These are phyloP conservation scores for Scaptomyza reducta DNA, from an alignment of 2,888 invertebrate genomes.

Conservation along the genomic window DNA sequence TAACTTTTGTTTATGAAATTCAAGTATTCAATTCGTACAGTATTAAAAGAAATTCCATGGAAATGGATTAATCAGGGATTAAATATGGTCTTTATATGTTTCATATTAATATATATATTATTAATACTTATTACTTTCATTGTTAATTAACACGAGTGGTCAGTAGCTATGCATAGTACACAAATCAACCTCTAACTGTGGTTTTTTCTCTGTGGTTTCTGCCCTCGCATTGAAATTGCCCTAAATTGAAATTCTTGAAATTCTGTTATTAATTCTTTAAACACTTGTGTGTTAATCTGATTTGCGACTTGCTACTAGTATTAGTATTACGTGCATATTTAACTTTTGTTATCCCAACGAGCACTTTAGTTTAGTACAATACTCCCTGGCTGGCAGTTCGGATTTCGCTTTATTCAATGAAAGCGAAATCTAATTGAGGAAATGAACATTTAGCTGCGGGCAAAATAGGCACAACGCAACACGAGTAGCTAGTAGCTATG, in stretches of 20 bases:
- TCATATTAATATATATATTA: no score
- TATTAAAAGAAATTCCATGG: no score
- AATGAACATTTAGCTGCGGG: slow-evolving; percentile 67
- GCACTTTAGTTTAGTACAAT: slow-evolving; percentile 35
- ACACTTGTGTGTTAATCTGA: slow-evolving; percentile 3
- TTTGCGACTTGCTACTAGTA: slow-evolving; percentile 32
- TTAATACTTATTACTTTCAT: no score
- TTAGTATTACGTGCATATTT: slow-evolving; percentile 46
- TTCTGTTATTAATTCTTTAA: slow-evolving; percentile 11
- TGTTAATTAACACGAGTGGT: no score
- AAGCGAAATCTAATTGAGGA: slow-evolving; percentile 70
- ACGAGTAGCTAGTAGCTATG: slow-evolving; percentile 2
- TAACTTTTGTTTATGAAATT: not conserved
- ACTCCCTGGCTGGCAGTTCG: slow-evolving; percentile 6
- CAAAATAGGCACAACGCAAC: slow-evolving; percentile 15
- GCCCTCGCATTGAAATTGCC: not conserved
- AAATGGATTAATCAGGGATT: no score
- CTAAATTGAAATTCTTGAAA: not conserved
- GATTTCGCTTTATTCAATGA: slow-evolving; percentile 39
- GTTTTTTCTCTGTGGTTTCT: not conserved
- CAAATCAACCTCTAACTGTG: no score
- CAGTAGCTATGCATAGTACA: no score
- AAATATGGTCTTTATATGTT: no score
- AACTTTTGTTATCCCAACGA: slow-evolving; percentile 50
- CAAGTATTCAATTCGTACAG: no score